Evolutionary conservation across 1,140 invertebrate genomes (phyloP).

Genomic region (Scaptomyza montana): DNA sequence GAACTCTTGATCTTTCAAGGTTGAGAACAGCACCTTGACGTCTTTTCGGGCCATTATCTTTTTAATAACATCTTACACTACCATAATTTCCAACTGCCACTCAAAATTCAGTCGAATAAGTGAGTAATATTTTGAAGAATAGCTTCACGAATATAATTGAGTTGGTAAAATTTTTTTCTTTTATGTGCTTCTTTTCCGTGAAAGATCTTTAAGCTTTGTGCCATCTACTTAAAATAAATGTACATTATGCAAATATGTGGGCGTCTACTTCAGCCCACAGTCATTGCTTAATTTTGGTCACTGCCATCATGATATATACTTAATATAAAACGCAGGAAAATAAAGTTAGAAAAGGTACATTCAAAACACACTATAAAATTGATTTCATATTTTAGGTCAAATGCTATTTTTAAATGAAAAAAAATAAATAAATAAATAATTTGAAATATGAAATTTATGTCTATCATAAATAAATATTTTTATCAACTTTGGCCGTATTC

Average conservation of each 20-base stretch:
- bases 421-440: too few species aligned
- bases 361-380: background rate
- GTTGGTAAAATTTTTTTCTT: slow-evolving; percentile 27
- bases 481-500: background rate
- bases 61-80: slow-evolving; percentile 62
- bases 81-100: slow-evolving; percentile 29
- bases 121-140: slow-evolving; percentile 42
- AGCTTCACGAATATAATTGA: slow-evolving; percentile 68
- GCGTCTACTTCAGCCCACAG: slow-evolving; percentile 26
- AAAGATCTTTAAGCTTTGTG: slow-evolving; percentile 27
- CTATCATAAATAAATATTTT: too few species aligned
- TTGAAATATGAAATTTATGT: too few species aligned
- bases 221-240: slow-evolving; percentile 39
- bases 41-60: slow-evolving; percentile 59
- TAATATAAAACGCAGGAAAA: slow-evolving; percentile 14
- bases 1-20: slow-evolving; percentile 75
- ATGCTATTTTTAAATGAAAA: too few species aligned
- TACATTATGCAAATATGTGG: slow-evolving; percentile 60
- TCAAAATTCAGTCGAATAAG: slow-evolving; percentile 5
- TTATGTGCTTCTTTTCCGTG: slow-evolving; percentile 8
- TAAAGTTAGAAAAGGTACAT: background rate
- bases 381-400: too few species aligned
- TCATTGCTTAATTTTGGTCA: slow-evolving; percentile 18
- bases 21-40: slow-evolving; percentile 43
- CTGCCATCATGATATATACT: slow-evolving; percentile 36